Base-by-base conservation (phyloP, 2,888 invertebrate species). In the Acanthosepion esculentum region DNA sequence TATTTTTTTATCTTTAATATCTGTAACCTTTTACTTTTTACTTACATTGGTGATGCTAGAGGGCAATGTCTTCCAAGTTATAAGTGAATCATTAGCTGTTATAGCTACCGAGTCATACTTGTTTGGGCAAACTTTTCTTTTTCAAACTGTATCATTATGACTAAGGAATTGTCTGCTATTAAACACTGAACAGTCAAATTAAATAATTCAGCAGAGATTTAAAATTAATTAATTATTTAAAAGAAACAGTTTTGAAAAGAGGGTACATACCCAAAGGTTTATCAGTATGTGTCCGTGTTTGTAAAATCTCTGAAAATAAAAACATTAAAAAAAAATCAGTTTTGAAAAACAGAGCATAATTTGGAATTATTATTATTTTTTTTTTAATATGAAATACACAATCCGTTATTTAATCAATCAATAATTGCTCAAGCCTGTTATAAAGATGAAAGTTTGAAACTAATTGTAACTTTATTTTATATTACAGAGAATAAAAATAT, bases 241-340 rank as follows among this genome's bases (percentile, higher is more conserved):
- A 78, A 15, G 15, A 78, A 78, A n/a, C 2, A 78, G 5, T 29
- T n/a, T 12, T 18, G 15, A 15, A 78, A 78, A 78, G 5, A 33
- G 78, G 5, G 33, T 15, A 78, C 78, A 12, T 78, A 78, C 78
- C 78, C n/a, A 10, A 15, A n/a, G 78, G 78, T n/a, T 33, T 78
- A 6, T 78, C 78, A 78, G n/a, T 33, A 12, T 5, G 20, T n/a
- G 78, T 78, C 18, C 78, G n/a, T 78, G 78, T 78, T 78, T 78
- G 78, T 78, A 78, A 78, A 78, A 78, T 78, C 78, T 78, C 78
- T 78, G n/a, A 78, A 78, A 78, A 78, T 78, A 78, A 15, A 78
- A 78, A 78, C 0, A 78, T 78, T n/a, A n/a, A n/a, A 78, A 29
- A 23, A 78, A n/a, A 78, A 78, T 78, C 33, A 78, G 18, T n/a